Evolutionary conservation across 2,113 vertebrate species (phyloP).

Genomic region (Lota lota): DNA sequence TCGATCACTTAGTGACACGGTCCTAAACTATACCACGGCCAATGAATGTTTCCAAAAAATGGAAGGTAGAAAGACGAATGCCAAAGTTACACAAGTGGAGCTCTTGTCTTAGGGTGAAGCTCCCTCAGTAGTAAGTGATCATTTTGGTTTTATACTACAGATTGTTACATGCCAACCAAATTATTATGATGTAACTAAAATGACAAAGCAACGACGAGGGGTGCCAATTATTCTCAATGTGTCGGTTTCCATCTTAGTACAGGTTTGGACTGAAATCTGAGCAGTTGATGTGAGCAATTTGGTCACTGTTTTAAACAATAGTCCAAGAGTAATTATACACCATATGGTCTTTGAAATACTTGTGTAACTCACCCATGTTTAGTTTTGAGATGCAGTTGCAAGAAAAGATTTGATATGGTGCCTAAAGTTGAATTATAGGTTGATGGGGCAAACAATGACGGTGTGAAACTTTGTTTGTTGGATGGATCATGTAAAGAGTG

Average conservation of each 20-base stretch:
- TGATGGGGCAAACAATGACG: slow-evolving; percentile 37
- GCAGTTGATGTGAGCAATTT: slow-evolving; percentile 29
- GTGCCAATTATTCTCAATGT: slow-evolving; percentile 34
- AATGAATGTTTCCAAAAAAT: too few relatives aligned
- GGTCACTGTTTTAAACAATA: slow-evolving; percentile 33
- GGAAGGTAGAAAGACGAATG: too few relatives aligned
- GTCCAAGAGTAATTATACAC: slow-evolving; percentile 11
- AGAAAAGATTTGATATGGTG: slow-evolving; percentile 25
- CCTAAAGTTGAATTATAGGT: slow-evolving; percentile 17
- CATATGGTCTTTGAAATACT: slow-evolving; percentile 17
- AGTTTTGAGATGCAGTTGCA: slow-evolving; percentile 36
- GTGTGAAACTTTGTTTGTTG: slow-evolving; percentile 36
- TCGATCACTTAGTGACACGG: too few relatives aligned
- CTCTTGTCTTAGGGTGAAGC: too few relatives aligned
- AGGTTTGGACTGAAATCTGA: slow-evolving; percentile 35
- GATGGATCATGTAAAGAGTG: slow-evolving; percentile 15
- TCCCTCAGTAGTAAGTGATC: too few relatives aligned
- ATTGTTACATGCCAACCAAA: too few relatives aligned
- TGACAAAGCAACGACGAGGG: slow-evolving; percentile 14
- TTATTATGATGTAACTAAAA: slow-evolving; percentile 21
- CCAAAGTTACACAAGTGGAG: too few relatives aligned
- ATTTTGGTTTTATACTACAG: too few relatives aligned
- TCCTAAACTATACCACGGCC: too few relatives aligned
- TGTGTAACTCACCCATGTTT: slow-evolving; percentile 31
- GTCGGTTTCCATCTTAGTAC: not conserved